These are phyloP conservation scores for Butorides virescens DNA, from an alignment of 2,113 vertebrate species.

Conservation along the genomic window DNA sequence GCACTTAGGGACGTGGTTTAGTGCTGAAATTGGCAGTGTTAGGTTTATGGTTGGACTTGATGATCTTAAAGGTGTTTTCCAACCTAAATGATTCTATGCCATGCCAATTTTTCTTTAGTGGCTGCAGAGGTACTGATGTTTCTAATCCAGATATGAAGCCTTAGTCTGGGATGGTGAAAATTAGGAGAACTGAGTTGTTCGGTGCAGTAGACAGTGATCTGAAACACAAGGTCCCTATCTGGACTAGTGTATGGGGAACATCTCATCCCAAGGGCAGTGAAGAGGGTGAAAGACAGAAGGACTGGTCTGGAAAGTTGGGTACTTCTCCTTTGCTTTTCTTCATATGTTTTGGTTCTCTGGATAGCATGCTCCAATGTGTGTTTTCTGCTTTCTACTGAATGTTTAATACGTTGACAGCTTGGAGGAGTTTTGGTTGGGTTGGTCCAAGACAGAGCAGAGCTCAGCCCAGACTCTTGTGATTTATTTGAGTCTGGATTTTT, in stretches of 20 bases:
- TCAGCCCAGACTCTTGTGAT: not conserved
- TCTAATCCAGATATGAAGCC: not conserved
- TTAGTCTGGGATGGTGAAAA: not conserved
- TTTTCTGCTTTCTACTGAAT: not conserved
- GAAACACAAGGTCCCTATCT: accelerated
- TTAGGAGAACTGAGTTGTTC: not conserved
- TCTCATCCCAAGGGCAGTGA: not conserved
- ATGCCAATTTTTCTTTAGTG: not conserved
- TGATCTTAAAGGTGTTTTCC: not conserved
- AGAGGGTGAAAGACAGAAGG: not conserved
- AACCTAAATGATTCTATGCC: not conserved
- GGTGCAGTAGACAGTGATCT: accelerated
- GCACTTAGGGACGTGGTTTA: accelerated
- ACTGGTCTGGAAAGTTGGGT: not conserved
- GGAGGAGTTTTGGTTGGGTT: not conserved
- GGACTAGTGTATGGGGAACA: accelerated
- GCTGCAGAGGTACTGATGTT: not conserved
- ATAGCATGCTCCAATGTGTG: no score
- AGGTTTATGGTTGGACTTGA: accelerated
- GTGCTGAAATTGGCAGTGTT: not conserved
- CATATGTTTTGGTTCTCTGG: not conserved
- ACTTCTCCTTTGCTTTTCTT: not conserved
- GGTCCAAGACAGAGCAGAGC: not conserved
- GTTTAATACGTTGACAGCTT: not conserved
- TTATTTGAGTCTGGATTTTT: not conserved